Conservation (phyloP, 1,140 invertebrate genomes). For the Octopus sinensis region DNA sequence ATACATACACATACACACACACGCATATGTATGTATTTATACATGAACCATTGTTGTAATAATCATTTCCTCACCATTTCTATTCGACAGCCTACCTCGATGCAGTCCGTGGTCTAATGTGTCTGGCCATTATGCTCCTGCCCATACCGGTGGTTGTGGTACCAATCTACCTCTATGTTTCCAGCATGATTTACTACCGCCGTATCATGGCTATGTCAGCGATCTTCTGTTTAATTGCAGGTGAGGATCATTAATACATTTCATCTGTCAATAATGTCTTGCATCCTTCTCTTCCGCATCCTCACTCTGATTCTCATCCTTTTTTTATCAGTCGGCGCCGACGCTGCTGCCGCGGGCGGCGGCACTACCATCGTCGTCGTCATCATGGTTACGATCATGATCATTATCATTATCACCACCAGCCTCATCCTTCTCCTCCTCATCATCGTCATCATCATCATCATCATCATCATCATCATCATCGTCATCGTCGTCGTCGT, state of each 20-base stretch:
- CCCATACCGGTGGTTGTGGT: neutral
- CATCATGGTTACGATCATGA: too few species aligned
- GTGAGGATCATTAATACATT: neutral
- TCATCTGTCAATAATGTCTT: too few species aligned
- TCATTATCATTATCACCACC: too few species aligned
- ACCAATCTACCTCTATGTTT: neutral
- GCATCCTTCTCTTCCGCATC: too few species aligned
- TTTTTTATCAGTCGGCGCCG: too few species aligned
- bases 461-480: too few species aligned
- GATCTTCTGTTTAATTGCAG: neutral
- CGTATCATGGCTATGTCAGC: neutral
- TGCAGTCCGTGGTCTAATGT: neutral
- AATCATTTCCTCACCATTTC: neutral
- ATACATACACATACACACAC: neutral
- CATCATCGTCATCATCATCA: too few species aligned
- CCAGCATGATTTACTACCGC: neutral
- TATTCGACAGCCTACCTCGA: neutral
- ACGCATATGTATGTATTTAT: neutral
- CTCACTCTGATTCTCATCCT: too few species aligned
- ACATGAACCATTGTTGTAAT: neutral
- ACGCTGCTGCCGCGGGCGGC: too few species aligned
- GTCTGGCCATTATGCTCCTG: neutral
- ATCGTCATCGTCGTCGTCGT: too few species aligned
- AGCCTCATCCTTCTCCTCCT: too few species aligned
- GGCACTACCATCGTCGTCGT: too few species aligned